phyloP scores from a whole-genome alignment of 2,797 vertebrate species.

The Hypotaenidia philippensis region DNA sequence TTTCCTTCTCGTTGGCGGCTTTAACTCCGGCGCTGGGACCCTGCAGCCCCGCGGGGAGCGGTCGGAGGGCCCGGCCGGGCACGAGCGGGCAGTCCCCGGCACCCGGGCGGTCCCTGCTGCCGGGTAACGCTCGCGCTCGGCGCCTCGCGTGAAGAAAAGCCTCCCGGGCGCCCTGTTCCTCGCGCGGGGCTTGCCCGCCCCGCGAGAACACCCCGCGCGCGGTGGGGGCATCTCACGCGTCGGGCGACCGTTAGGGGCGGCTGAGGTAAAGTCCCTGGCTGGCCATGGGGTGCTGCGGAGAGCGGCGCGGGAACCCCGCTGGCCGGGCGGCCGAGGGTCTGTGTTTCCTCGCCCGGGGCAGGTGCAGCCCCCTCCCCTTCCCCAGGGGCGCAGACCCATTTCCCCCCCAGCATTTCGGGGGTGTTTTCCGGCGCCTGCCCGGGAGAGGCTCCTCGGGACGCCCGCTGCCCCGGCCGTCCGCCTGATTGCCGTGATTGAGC shows the following conservation, averaged over 20 bases:
- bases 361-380: too few relatives aligned
- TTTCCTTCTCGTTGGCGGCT: background rate
- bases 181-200: too few relatives aligned
- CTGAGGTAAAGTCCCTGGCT: background rate
- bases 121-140: background rate
- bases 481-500: background rate
- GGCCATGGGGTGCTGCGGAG: background rate
- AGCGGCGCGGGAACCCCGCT: background rate
- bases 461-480: background rate
- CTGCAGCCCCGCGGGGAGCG: too few relatives aligned
- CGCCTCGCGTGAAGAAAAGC: rapidly evolving
- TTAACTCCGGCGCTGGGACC: background rate
- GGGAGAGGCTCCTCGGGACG: background rate
- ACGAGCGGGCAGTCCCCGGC: background rate
- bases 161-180: too few relatives aligned
- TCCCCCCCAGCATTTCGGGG: too few relatives aligned
- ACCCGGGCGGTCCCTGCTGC: background rate
- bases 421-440: background rate
- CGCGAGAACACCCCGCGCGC: background rate
- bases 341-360: too few relatives aligned
- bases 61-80: background rate
- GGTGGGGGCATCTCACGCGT: background rate
- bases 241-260: background rate
- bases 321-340: background rate
- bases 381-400: rapidly evolving